Evolutionary conservation across 2,113 vertebrate genomes (phyloP).

Genomic region (Pangasianodon gigas): DNA sequence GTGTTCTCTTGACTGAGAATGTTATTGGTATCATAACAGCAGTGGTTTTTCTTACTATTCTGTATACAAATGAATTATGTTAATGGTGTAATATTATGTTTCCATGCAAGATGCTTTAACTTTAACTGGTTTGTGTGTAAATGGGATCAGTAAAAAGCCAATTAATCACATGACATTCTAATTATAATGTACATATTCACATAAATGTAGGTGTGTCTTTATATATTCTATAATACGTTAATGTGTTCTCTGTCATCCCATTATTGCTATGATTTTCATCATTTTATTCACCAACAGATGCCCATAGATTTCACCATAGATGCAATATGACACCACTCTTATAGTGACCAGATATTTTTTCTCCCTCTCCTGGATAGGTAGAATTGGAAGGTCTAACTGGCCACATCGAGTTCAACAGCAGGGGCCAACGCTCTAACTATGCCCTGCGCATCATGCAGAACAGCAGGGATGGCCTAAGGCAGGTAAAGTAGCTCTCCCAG

Average conservation of each 20-base stretch:
- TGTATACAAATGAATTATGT: neutral
- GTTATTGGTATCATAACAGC: neutral
- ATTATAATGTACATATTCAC: neutral
- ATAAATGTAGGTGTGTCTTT: neutral
- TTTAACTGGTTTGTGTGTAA: neutral
- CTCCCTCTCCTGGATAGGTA: slow-evolving; percentile 92
- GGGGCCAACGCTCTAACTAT: slow-evolving; percentile 96
- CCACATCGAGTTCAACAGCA: slow-evolving; percentile 99
- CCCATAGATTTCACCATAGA: too few species aligned
- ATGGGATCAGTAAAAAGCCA: neutral
- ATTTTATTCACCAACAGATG: neutral
- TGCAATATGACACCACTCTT: neutral
- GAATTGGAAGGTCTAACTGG: slow-evolving; percentile 99
- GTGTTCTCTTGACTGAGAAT: neutral
- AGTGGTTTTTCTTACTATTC: neutral
- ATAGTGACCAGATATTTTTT: slow-evolving; percentile 57
- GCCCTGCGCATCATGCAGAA: slow-evolving; percentile 93
- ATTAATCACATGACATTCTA: neutral
- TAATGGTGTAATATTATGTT: neutral
- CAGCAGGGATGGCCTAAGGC: slow-evolving; percentile 83
- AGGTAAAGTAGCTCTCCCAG: slow-evolving; percentile 78
- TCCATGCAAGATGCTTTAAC: neutral
- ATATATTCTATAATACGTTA: neutral
- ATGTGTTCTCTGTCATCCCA: neutral
- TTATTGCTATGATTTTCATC: neutral